Evolutionary conservation across 2,888 invertebrate genomes (phyloP), one percentile per base, ranked within the genome.

Genomic region (Gortyna flavago): DNA sequence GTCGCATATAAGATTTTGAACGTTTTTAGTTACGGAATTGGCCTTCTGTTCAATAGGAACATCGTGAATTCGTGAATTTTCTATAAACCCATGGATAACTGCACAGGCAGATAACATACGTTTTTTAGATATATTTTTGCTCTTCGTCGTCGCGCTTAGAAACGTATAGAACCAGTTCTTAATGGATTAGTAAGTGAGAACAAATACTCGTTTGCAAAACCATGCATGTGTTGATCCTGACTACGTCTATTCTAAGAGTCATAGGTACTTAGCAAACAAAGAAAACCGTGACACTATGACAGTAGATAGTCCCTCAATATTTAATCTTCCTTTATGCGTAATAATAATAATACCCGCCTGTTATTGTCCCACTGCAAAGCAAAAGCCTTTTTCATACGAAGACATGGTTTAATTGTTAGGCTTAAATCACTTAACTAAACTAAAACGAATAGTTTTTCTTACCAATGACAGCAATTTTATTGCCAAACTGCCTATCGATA

Each of bases 111-210:
- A 41, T 25, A 29, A 51, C 8, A 79, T 11, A 38, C 41, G 32
- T 54, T 57, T 77, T 44, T 44, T 41, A 2, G 9, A 79, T 2
- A 62, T 32, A 25, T 32, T 48, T 83, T 64, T 77, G 65, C 38
- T 54, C 7, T 57, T 41, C 51, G 41, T 48, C n/a, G 38, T 67
- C 48, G 64, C 25, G n/a, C 54, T 66, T 64, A 65, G 61, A 79
- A 84, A 71, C 75, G 54, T 68, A n/a, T 68, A 38, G 41, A 79
- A 80, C 87, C 70, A 38, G 85, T 74, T 79, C n/a, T 29, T 87
- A 80, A 87, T 87, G 87, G 71, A 73, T 64, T 41, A 69, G 66
- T 67, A 83, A 86, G 80, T 87, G 67, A 38, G 38, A 64, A 73
- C 75, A 87, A 86, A 87, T 69, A 84, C 67, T 86, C 38, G 51